Evolutionary conservation across 2,113 vertebrate species (phyloP).

Genomic region (Scolopax mira): DNA sequence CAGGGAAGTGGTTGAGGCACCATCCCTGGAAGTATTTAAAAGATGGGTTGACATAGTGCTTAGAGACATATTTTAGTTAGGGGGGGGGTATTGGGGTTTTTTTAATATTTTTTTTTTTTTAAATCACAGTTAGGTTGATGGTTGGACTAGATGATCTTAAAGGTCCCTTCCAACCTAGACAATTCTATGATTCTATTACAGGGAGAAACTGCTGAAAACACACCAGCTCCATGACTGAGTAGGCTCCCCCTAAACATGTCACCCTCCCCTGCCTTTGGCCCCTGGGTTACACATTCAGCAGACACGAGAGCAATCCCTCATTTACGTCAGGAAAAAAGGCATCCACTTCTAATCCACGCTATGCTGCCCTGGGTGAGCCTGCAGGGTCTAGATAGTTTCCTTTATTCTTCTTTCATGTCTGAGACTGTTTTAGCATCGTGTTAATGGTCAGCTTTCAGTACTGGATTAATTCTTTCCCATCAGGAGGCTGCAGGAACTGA

Average conservation of each 20-base stretch:
- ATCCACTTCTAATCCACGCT: neutral
- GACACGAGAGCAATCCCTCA: neutral
- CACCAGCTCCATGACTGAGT: neutral
- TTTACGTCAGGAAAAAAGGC: neutral
- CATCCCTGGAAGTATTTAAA: no score
- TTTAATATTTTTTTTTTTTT: no score
- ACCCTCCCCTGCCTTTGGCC: neutral
- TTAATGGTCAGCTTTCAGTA: neutral
- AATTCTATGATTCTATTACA: neutral
- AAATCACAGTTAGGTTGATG: no score
- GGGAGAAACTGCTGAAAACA: neutral
- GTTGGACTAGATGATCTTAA: no score
- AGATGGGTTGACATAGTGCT: no score
- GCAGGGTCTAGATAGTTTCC: constrained; percentile 2
- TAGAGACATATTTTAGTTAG: no score
- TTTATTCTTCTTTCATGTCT: constrained; percentile 15
- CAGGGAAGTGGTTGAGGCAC: no score
- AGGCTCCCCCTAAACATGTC: neutral
- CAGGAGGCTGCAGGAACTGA: neutral
- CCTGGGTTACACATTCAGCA: neutral
- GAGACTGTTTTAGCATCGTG: neutral
- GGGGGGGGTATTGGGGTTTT: no score
- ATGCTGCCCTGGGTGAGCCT: neutral
- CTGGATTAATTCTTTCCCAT: constrained; percentile 1
- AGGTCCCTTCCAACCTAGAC: no score